phyloP scores from a whole-genome alignment of 2,113 vertebrate genomes.

The Hippolais icterina region DNA sequence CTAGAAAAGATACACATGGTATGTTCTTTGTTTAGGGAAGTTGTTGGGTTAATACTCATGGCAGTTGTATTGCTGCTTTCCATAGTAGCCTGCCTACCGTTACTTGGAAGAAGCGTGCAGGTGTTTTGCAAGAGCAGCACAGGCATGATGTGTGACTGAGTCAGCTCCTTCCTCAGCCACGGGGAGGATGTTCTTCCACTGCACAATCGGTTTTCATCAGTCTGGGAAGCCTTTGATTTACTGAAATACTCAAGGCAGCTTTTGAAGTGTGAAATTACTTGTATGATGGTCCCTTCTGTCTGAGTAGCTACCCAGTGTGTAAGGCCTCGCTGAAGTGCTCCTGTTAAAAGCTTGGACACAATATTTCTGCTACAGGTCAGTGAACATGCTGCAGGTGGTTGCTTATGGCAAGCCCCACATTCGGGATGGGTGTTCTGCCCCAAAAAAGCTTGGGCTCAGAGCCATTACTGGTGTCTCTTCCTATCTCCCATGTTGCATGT shows the following conservation, averaged over 20 bases:
- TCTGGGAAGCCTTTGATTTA: not conserved
- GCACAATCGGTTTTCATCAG: not conserved
- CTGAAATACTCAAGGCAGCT: not conserved
- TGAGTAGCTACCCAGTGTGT: not conserved
- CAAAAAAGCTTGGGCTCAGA: not conserved
- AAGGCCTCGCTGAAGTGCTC: not conserved
- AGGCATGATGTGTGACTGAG: not conserved
- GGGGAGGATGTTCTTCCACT: not conserved
- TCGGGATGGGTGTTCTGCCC: not conserved
- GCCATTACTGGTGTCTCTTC: not conserved
- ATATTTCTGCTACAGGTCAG: not conserved
- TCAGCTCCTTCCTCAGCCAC: not conserved
- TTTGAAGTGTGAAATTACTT: not conserved
- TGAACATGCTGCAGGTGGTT: not conserved
- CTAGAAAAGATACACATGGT: not conserved
- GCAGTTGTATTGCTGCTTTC: not conserved
- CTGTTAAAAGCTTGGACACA: not conserved
- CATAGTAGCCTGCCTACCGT: not conserved
- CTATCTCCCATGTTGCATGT: not conserved
- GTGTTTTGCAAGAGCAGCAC: not conserved
- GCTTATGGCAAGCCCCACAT: not conserved
- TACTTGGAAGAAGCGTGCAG: not conserved
- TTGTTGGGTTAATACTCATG: not conserved
- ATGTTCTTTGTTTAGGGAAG: not conserved
- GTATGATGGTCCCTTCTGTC: not conserved